These are phyloP conservation scores for Spodoptera picta DNA, from an alignment of 2,888 invertebrate species.

Conservation along the genomic window DNA sequence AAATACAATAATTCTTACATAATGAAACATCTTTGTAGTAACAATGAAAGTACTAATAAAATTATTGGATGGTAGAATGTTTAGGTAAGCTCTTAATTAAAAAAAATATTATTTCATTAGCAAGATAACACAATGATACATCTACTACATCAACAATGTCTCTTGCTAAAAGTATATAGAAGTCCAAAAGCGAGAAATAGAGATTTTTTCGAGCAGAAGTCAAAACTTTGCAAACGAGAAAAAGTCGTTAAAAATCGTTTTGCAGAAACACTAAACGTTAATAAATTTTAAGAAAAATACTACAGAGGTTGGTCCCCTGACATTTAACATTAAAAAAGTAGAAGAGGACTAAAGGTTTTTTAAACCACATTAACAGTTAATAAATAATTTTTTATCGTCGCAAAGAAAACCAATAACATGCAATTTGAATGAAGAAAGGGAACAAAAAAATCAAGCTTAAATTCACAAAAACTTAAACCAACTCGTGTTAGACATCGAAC, in stretches of 20 bases:
- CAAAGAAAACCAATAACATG: conserved; percentile 63
- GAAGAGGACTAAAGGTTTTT: conserved; percentile 21
- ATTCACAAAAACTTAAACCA: conserved; percentile 54
- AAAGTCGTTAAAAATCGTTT: not conserved
- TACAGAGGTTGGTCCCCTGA: conserved; percentile 72
- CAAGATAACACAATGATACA: conserved; percentile 2
- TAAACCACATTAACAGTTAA: conserved; percentile 1
- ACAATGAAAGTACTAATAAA: too few species aligned
- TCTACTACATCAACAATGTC: conserved; percentile 10
- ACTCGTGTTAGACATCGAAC: conserved; percentile 48
- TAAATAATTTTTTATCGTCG: conserved; percentile 34
- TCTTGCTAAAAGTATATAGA: conserved; percentile 9
- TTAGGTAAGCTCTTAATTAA: too few species aligned
- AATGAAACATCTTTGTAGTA: too few species aligned
- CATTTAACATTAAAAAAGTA: conserved; percentile 30
- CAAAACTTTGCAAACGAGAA: too few species aligned
- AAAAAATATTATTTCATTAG: not conserved
- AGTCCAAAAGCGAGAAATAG: conserved; percentile 14
- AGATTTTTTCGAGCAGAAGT: too few species aligned
- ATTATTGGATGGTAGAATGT: too few species aligned
- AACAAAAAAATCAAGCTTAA: conserved; percentile 63
- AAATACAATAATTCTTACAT: too few species aligned
- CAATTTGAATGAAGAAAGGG: conserved; percentile 53
- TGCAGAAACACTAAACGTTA: not conserved
- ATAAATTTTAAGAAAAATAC: conserved; percentile 16